Evolutionary conservation across 2,888 invertebrate species (phyloP), one percentile per base, ranked within the genome.

Genomic region (Cosmia pyralina): DNA sequence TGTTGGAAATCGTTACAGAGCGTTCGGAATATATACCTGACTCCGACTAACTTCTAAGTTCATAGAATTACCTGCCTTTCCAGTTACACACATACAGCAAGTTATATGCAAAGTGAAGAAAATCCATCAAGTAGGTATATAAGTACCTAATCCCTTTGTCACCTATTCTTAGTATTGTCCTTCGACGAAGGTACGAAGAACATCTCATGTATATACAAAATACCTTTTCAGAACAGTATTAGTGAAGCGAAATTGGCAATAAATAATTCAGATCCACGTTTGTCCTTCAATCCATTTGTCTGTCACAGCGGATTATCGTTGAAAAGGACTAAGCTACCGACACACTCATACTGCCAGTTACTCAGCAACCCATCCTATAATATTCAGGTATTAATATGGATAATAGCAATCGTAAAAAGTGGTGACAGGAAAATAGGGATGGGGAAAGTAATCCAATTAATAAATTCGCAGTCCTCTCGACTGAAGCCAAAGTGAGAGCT

Each of bases 221-320:
- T 62, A 80, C 60, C 55, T 62, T 75, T 80, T 84, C 75, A 65
- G 38, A 80, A 73, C 38, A 66, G 60, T 71, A 81, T 75, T 71
- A 81, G 70, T 59, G 65, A 76, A 82, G 48, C 58, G 66, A 81
- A 84, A 86, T 83, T 71, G 70, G 66, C 67, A 86, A 77, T 74
- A 81, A 81, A 84, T 83, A 83, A 84, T 86, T 86, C 85, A 84
- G 74, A 70, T 84, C 77, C 73, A 84, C 66, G 75, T 86, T 77
- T 72, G 84, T 83, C 84, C 71, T 84, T 84, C 71, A 69, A 84
- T 82, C 74, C 81, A 81, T 86, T 73, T 84, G 70, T 77, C 77
- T 81, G 82, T 84, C 85, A 84, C 65, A 69, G 34, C 67, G 70
- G 77, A 84, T 84, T 86, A 86, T n/a, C 62, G 68, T 53, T 84